phyloP scores from a whole-genome alignment of 2,113 vertebrate genomes.

The Lynx canadensis region DNA sequence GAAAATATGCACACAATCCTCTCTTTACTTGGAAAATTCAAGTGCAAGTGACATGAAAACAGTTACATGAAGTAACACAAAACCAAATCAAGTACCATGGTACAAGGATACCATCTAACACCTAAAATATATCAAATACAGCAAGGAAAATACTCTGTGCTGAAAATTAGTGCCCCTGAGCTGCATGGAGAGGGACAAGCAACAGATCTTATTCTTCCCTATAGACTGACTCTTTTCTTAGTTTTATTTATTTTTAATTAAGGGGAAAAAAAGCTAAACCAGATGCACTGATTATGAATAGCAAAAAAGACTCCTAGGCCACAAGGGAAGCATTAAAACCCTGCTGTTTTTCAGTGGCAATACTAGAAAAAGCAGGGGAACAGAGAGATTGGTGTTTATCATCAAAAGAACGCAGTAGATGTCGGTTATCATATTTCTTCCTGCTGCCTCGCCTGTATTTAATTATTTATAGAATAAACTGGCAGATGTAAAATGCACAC shows the following conservation, averaged over 20 bases:
- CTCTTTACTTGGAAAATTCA: background rate
- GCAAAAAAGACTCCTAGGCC: background rate
- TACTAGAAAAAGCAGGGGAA: constrained; percentile 43
- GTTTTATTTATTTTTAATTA: constrained; percentile 68
- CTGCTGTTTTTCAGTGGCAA: constrained; percentile 18
- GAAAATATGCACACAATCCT: background rate
- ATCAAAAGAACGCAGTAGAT: constrained; percentile 35
- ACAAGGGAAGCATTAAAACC: background rate
- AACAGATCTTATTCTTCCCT: background rate
- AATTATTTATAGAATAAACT: constrained; percentile 64
- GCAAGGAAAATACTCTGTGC: background rate
- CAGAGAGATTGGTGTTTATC: background rate
- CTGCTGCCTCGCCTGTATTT: background rate
- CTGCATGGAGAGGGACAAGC: background rate
- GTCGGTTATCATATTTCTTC: background rate
- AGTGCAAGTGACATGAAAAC: background rate
- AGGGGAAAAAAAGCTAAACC: background rate
- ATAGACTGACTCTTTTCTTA: background rate
- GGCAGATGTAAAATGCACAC: background rate
- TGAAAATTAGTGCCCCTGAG: background rate
- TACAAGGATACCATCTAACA: background rate
- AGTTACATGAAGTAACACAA: background rate
- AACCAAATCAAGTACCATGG: background rate
- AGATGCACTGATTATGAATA: constrained; percentile 42
- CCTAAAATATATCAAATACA: background rate